Conservation (phyloP, 1,140 invertebrate species). For the Dendrolimus kikuchii region DNA sequence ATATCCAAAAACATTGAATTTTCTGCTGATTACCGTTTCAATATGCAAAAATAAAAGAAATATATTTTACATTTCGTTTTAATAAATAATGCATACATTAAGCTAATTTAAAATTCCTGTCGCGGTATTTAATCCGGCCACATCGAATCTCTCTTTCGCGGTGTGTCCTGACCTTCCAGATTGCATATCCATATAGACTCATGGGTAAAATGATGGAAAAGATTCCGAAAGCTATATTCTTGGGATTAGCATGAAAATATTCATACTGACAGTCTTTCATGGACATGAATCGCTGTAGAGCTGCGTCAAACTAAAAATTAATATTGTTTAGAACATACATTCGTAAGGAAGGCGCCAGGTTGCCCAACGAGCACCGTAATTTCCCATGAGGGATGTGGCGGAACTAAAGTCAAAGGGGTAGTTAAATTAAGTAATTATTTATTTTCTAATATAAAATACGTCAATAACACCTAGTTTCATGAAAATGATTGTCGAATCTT, state of each 20-base stretch:
- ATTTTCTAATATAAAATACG: too few relatives aligned
- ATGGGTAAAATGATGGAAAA: conserved; percentile 73
- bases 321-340: conserved; percentile 19
- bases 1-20: too few relatives aligned
- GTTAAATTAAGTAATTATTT: too few relatives aligned
- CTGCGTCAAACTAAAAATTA: conserved; percentile 81
- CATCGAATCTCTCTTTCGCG: conserved; percentile 73
- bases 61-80: not conserved
- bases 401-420: too few relatives aligned
- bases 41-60: too few relatives aligned
- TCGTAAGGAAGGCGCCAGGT: too few relatives aligned
- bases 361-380: too few relatives aligned
- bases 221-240: conserved; percentile 65
- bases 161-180: conserved; percentile 66
- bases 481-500: too few relatives aligned
- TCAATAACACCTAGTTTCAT: too few relatives aligned
- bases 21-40: too few relatives aligned
- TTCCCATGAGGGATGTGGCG: too few relatives aligned
- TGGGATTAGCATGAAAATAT: conserved; percentile 77
- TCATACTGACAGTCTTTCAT: conserved; percentile 75
- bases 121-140: conserved; percentile 79
- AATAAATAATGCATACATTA: conserved; percentile 11
- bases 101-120: conserved; percentile 64
- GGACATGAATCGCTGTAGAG: conserved; percentile 77
- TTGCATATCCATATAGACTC: conserved; percentile 57